Base-by-base conservation (phyloP, 2,113 vertebrate genomes). In the Zosterops japonicus region DNA sequence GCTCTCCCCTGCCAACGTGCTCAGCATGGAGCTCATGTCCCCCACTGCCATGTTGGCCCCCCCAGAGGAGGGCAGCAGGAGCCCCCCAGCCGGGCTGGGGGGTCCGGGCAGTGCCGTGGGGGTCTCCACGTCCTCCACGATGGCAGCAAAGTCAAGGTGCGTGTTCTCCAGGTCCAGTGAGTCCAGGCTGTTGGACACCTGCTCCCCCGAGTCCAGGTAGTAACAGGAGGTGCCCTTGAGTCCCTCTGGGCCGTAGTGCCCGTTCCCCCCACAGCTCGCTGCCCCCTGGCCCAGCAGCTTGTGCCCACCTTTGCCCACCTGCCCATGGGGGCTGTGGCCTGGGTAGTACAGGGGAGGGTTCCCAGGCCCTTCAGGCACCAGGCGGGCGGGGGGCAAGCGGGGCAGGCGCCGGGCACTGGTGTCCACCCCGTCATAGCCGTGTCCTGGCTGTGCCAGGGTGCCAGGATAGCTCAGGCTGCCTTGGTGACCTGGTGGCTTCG, bases 111-210 rank as follows among this genome's bases (percentile, higher is more conserved):
- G 78, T 67, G 98, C 97, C 1, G 98, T 93, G 4, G 98, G 97
- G 13, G 98, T 93, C 85, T 99, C 99, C 5, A 98, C 80, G n/a
- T 99, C 99, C 41, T 99, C 99, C 68, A 99, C 98, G 12, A 99
- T 99, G 93, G 99, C 99, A 29, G 98, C 98, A 57, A 99, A 99
- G 98, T 99, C 99, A 97, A 99, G 99, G 95, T 99, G 99, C 69
- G 99, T 99, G 47, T 99, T 99, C 96, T 99, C 99, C 94, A 99
- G 97, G 97, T 99, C 99, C 94, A 99, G 97, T 39, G 99, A 99
- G 96, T 99, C 99, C 97, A 99, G 97, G 84, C 99, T 98, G 81
- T 99, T 99, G 78, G 98, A 98, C 13, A 98, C 97, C 70, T 98
- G 98, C 50, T 98, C 98, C 46, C 98, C 98, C 1, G 98, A 98